phyloP scores from a whole-genome alignment of 2,113 vertebrate genomes.

The Piaya cayana region DNA sequence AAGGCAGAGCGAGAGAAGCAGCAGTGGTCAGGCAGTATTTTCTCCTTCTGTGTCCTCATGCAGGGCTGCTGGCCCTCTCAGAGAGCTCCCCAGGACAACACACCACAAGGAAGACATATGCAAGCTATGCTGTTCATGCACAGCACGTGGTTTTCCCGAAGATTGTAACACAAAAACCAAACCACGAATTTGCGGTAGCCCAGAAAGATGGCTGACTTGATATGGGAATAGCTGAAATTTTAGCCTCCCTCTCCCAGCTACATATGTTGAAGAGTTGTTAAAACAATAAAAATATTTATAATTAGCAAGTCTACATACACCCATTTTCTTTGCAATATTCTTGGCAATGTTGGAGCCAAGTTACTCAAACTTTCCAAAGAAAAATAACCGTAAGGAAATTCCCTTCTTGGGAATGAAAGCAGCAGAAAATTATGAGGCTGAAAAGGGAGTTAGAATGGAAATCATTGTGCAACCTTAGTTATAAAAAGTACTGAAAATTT shows the following conservation, averaged over 20 bases:
- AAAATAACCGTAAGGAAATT: constrained; percentile 59
- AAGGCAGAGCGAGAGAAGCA: rapidly evolving
- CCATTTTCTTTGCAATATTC: constrained; percentile 55
- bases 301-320: constrained; percentile 37
- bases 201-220: neutral
- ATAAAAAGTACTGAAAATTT: neutral
- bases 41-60: rapidly evolving
- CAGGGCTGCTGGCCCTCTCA: neutral
- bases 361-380: constrained; percentile 62
- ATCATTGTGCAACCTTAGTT: constrained; percentile 37
- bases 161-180: neutral
- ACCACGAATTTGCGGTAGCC: neutral
- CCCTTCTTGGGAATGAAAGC: constrained; percentile 35
- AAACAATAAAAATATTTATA: constrained; percentile 41
- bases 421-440: constrained; percentile 20
- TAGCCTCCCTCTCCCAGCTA: neutral
- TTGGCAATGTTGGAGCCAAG: constrained; percentile 21
- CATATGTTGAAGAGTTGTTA: neutral
- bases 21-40: neutral
- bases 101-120: rapidly evolving
- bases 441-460: constrained; percentile 46
- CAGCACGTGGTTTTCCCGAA: neutral
- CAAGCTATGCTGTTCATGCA: rapidly evolving
- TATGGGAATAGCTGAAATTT: constrained; percentile 21
- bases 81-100: neutral